Conservation (phyloP, 2,113 vertebrate species). For the Sceloporus undulatus region DNA sequence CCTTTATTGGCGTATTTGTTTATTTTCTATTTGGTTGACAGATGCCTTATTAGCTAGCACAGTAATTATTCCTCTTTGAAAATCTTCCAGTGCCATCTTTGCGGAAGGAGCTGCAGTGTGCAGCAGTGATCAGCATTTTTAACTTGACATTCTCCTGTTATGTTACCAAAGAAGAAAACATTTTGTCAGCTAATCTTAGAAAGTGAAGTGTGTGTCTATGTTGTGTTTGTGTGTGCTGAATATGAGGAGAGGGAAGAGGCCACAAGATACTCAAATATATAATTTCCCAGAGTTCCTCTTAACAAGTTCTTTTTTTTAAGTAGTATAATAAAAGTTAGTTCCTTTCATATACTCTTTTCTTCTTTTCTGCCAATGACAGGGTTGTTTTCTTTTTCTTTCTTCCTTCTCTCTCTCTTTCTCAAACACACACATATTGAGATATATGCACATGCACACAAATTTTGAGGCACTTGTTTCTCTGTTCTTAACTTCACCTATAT, state of each 20-base stretch:
- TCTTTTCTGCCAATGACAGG: not conserved
- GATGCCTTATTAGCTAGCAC: constrained; percentile 8
- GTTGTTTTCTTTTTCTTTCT: not conserved
- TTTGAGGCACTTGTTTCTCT: constrained; percentile 16
- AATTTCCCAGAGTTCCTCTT: constrained; percentile 28
- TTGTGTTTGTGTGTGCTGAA: no score
- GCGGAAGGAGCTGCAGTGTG: not conserved
- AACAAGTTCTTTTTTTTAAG: constrained; percentile 42
- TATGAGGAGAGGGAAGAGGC: not conserved
- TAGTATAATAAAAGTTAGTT: constrained; percentile 46
- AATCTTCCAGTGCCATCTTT: constrained; percentile 1
- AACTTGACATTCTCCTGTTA: constrained; percentile 6
- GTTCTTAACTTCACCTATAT: not conserved
- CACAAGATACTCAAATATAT: not conserved
- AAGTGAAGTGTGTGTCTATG: not conserved
- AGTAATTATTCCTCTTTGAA: constrained; percentile 32
- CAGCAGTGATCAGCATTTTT: not conserved
- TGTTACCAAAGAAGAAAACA: constrained; percentile 39
- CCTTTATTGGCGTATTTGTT: constrained; percentile 44
- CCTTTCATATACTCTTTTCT: constrained; percentile 17
- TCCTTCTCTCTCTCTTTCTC: not conserved
- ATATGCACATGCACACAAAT: not conserved
- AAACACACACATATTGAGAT: not conserved
- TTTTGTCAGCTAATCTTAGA: constrained; percentile 41
- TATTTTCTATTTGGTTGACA: not conserved